Base-by-base conservation (phyloP, 2,797 vertebrate genomes). In the Lates japonicus region DNA sequence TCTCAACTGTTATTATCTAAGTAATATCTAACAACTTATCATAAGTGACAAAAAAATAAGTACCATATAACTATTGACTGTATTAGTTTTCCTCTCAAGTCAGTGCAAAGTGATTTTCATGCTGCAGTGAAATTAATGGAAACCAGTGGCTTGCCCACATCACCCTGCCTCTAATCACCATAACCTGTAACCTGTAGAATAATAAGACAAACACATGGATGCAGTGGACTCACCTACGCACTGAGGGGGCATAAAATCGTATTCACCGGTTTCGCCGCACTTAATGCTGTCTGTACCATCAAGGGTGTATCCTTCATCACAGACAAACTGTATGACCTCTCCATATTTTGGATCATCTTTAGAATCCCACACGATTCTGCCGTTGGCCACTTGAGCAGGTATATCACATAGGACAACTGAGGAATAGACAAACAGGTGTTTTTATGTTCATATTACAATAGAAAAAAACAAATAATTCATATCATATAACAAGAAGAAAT, bases 141-240 rank as follows among this genome's bases (percentile, higher is more conserved):
- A 65, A 70, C 5, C 2, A 20, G 1, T 2, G 49, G 19, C 7
- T 25, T 20, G 22, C 33, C 1, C 64, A 8, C 20, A 8, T 35
- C n/a, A 1, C 49, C n/a, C 51, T 41, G 37, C 1, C 29, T 71
- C 29, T 52, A 13, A 44, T 62, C 22, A 54, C 22, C 11, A 8
- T 55, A 4, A 57, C 46, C 51, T n/a, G 8, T 7, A 44, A 61
- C 59, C 19, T 35, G 5, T 0, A 17, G 20, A 31, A 44, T 17
- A 62, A 52, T 6, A 62, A 67, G 54, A 46, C n/a, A 54, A 54
- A 49, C 20, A 46, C 10, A 39, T 37, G 4, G 7, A 31, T 6
- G 22, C 12, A 49, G 22, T 5, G 11, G 2, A 22, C 92, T 87
- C 58, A 96, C 95, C 83, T 85, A 60, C 7, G 68, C 95, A 96